phyloP scores from a whole-genome alignment of 2,888 invertebrate species.

The Brachyptera risi region DNA sequence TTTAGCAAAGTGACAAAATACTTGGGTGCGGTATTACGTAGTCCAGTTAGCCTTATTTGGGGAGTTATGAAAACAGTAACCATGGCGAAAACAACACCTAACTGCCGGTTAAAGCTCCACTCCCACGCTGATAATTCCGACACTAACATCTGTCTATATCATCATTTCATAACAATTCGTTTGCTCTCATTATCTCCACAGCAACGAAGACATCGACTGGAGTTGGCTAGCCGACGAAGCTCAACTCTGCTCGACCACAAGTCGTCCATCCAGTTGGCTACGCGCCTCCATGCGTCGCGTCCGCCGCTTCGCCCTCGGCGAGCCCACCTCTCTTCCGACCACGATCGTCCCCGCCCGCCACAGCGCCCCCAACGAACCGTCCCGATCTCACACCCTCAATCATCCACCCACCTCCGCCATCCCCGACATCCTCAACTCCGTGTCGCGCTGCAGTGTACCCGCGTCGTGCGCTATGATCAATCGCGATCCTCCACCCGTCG shows the following conservation, averaged over 20 bases:
- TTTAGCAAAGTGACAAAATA: too few relatives aligned
- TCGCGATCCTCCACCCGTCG: conserved; percentile 15
- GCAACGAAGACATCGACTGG: conserved; percentile 41
- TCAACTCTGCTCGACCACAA: conserved; percentile 32
- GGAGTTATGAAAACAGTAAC: too few relatives aligned
- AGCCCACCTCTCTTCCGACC: conserved; percentile 31
- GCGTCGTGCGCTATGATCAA: conserved; percentile 30
- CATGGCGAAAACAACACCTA: too few relatives aligned
- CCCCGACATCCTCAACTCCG: conserved; percentile 37
- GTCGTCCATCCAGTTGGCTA: conserved; percentile 45
- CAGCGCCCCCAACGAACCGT: neutral
- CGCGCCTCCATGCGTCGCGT: conserved; percentile 55
- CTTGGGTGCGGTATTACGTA: too few relatives aligned
- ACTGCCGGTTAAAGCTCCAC: too few relatives aligned
- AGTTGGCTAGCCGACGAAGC: conserved; percentile 42
- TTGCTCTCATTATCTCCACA: neutral
- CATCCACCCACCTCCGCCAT: neutral
- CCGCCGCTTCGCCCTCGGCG: conserved; percentile 50
- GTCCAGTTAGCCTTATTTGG: too few relatives aligned
- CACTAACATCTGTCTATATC: too few relatives aligned
- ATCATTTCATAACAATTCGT: too few relatives aligned
- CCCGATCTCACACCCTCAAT: neutral
- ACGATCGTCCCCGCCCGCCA: neutral
- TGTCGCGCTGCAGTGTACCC: conserved; percentile 32
- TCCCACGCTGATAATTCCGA: too few relatives aligned